Conservation (phyloP, 2,113 vertebrate species). For the Ochotona princeps region DNA sequence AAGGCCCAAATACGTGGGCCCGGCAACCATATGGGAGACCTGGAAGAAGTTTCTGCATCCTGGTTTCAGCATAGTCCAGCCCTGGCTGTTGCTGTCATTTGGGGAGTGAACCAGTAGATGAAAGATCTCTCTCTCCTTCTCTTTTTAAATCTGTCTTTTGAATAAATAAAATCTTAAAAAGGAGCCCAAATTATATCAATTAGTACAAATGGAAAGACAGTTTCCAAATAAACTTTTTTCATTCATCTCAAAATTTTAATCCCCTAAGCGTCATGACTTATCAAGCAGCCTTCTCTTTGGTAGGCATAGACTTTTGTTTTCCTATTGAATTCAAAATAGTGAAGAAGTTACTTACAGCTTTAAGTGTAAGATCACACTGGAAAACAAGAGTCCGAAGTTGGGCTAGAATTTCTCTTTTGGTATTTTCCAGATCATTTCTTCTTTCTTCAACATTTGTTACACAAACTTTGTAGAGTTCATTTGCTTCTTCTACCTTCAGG, state of each 20-base stretch:
- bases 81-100: no score
- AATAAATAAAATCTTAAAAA: neutral
- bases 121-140: no score
- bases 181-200: neutral
- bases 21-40: no score
- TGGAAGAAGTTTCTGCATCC: no score
- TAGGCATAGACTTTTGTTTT: neutral
- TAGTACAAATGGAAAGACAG: slow-evolving; percentile 16
- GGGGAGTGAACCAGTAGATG: no score
- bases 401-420: slow-evolving; percentile 93
- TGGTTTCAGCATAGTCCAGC: no score
- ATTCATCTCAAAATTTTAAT: slow-evolving; percentile 37
- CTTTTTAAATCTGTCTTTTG: no score
- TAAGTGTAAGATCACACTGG: slow-evolving; percentile 98
- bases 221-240: neutral
- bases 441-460: slow-evolving; percentile 92
- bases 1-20: no score
- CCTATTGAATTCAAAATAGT: slow-evolving; percentile 20
- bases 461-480: slow-evolving; percentile 93
- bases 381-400: slow-evolving; percentile 95
- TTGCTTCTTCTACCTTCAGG: slow-evolving; percentile 95
- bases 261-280: neutral
- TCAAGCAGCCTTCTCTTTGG: neutral
- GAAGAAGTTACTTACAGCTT: slow-evolving; percentile 91
- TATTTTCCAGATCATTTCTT: slow-evolving; percentile 90